Evolutionary conservation across 2,888 invertebrate species (phyloP).

Genomic region (Neoascia interrupta): DNA sequence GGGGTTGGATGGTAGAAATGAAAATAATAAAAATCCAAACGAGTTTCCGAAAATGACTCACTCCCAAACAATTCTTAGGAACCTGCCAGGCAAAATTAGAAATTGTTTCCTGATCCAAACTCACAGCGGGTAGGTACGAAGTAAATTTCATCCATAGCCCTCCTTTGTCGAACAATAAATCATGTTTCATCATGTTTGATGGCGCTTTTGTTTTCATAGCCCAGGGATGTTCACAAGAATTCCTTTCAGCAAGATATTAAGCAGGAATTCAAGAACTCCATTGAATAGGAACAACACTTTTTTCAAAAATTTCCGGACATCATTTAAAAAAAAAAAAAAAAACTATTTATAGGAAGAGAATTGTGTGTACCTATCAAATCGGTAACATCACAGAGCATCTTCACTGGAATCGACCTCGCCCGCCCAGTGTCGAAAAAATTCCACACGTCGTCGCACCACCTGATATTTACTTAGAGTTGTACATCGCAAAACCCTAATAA

Average conservation of each 20-base stretch:
- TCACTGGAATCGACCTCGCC: slow-evolving; percentile 24
- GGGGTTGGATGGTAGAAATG: too few relatives aligned
- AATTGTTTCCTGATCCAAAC: too few relatives aligned
- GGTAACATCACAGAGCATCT: slow-evolving; percentile 38
- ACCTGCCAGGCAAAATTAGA: too few relatives aligned
- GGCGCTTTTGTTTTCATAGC: slow-evolving; percentile 7
- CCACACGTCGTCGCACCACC: slow-evolving; percentile 1
- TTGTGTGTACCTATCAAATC: too few relatives aligned
- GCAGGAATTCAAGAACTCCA: slow-evolving; percentile 16
- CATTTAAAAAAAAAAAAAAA: not conserved
- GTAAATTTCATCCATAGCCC: too few relatives aligned
- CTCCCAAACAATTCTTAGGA: too few relatives aligned
- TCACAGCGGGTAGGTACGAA: too few relatives aligned
- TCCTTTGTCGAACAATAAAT: slow-evolving; percentile 20
- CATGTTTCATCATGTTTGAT: not conserved
- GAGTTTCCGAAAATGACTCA: too few relatives aligned
- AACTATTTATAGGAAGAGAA: slow-evolving; percentile 49
- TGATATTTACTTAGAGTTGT: not conserved
- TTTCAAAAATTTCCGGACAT: slow-evolving; percentile 22
- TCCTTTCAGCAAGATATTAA: not conserved
- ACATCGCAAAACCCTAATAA: slow-evolving; percentile 44
- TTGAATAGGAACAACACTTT: slow-evolving; percentile 22
- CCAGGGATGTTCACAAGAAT: not conserved
- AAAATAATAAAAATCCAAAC: too few relatives aligned
- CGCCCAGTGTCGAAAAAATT: slow-evolving; percentile 14